Evolutionary conservation across 2,888 invertebrate genomes (phyloP), one percentile per base, ranked within the genome.

Genomic region (Tenthredo livida): DNA sequence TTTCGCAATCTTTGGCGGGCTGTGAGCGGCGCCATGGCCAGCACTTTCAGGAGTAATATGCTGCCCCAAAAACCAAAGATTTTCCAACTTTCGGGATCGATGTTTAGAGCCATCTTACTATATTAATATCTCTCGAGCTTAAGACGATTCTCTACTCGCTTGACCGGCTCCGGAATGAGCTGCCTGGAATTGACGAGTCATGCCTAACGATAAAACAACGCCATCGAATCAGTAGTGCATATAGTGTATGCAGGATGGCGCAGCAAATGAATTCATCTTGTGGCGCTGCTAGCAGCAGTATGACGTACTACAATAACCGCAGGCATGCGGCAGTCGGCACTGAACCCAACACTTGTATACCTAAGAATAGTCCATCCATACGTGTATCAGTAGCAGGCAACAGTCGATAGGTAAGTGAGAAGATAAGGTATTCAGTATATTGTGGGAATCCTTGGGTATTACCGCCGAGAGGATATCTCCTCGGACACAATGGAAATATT

Each of bases 11-110:
- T 89, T 3, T 87, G 85, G 33, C 86, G 88, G 0, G 65, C 89
- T 1, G 90, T 92, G 25, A 91, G 78, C 0, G 83, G 0, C 7
- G 70, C 2, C 90, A 92, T 89, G 0, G 84, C 86, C 37, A 92
- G 5, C 4, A 91, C 15, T 87, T 92, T 92, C 1, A 92, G 47
- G 10, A 88, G 88, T 17, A 92, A 82, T 5, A 91, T 25, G 29
- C 89, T 84, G 29, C 90, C 85, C 91, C 92, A 92, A 86, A 91
- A 92, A 7, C 88, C 90, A 70, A 90, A 92, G 25, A 89, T 65
- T 84, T 86, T 89, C 15, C 90, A 75, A 10, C 89, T 84, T 85
- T 89, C 89, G 25, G 85, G 77, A 43, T 65, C 17, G 9, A 82
- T 82, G 37, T 54, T 29, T 2, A 17, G 58, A n/a, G 77, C 29